A percentile compares a stretch with the other conserved stretches of the same genome.
Evolutionary conservation across 2,888 invertebrate genomes (phyloP).

Genomic region (Mythimna ferrago): DNA sequence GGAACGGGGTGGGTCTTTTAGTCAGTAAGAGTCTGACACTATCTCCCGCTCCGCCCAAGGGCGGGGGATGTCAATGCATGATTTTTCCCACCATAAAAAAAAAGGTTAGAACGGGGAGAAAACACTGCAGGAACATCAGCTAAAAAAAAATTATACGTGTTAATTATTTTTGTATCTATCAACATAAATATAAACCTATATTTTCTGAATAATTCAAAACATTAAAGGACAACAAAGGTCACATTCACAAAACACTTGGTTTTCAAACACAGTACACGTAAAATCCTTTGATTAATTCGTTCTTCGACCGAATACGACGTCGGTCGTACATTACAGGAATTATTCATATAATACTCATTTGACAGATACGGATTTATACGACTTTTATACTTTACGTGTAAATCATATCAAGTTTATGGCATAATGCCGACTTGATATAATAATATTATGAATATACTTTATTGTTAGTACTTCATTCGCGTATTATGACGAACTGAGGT

Average conservation of each 20-base stretch:
- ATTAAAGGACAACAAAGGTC: constrained; percentile 4
- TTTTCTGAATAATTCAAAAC: not conserved
- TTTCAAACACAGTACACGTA: constrained; percentile 26
- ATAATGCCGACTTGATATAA: constrained; percentile 24
- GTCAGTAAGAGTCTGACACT: too few species aligned
- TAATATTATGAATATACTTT: not conserved
- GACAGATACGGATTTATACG: constrained; percentile 50
- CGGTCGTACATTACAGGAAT: constrained; percentile 42
- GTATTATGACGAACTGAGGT: not conserved
- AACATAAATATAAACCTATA: not conserved
- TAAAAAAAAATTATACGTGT: too few species aligned
- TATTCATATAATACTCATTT: constrained; percentile 51
- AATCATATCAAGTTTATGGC: constrained; percentile 41
- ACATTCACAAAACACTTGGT: constrained; percentile 8
- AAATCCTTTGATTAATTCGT: constrained; percentile 39
- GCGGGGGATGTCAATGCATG: too few species aligned
- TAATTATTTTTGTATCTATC: too few species aligned
- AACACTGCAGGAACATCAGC: too few species aligned
- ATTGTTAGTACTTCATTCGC: not conserved
- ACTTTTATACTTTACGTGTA: constrained; percentile 49
- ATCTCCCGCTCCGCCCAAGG: too few species aligned
- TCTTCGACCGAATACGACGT: constrained; percentile 15
- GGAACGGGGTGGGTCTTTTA: too few species aligned
- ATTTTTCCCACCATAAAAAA: too few species aligned
- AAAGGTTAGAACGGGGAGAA: too few species aligned